Conservation (phyloP, 2,797 vertebrate species). For the Vultur gryphus region DNA sequence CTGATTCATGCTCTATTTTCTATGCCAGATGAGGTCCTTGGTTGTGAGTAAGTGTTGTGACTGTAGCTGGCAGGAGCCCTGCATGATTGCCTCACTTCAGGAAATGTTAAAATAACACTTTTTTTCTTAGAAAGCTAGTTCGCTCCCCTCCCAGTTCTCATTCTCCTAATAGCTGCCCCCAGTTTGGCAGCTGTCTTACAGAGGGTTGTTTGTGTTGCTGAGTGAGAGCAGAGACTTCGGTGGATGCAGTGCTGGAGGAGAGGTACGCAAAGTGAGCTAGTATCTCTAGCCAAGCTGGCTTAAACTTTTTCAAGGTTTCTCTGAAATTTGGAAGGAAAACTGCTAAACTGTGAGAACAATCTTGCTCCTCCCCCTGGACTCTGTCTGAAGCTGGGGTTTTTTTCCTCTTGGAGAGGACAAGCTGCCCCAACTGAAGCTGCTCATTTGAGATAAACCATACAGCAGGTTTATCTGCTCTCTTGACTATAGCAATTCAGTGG, state of each 20-base stretch:
- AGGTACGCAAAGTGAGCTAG: neutral
- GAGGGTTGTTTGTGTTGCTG: conserved; percentile 35
- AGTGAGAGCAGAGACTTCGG: conserved; percentile 1
- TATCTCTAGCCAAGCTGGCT: conserved; percentile 9
- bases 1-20: conserved; percentile 37
- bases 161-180: conserved; percentile 49
- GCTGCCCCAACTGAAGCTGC: neutral
- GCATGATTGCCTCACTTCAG: conserved; percentile 68
- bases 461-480: neutral
- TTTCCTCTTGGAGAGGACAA: neutral
- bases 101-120: conserved; percentile 71
- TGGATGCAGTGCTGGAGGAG: neutral
- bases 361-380: neutral
- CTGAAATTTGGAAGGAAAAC: conserved; percentile 28
- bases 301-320: neutral
- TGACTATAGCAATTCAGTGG: neutral
- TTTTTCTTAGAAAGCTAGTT: conserved; percentile 72
- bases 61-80: conserved; percentile 55
- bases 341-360: neutral
- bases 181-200: conserved; percentile 18
- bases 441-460: neutral
- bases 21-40: conserved; percentile 54
- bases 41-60: conserved; percentile 61
- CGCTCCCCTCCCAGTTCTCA: conserved; percentile 19
- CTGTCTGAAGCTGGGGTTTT: neutral